Percentiles rank a stretch among this genome's conserved stretches.
phyloP scores from a whole-genome alignment of 2,888 invertebrate species.

The Crioceris asparagi region DNA sequence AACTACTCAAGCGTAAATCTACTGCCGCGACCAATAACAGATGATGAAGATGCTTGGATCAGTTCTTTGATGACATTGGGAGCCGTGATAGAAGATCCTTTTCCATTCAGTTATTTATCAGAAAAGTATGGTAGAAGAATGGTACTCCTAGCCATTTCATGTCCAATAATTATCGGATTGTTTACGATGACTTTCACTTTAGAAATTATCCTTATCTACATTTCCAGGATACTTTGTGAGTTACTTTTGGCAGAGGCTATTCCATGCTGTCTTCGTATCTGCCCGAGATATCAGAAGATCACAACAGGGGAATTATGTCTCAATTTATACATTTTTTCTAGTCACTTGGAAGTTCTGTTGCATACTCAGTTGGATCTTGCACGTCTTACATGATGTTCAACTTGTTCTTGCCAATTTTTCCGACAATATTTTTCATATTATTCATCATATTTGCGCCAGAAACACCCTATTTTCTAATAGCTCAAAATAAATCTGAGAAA shows the following conservation, averaged over 20 bases:
- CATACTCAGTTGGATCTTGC: not conserved
- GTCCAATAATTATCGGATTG: slow-evolving; percentile 19
- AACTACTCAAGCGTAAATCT: slow-evolving; percentile 27
- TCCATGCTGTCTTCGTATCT: not conserved
- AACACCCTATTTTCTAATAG: not conserved
- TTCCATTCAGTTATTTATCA: slow-evolving; percentile 53
- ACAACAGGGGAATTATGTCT: not conserved
- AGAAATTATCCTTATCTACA: slow-evolving; percentile 24
- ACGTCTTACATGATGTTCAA: not conserved
- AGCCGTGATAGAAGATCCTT: slow-evolving; percentile 49
- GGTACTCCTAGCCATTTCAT: slow-evolving; percentile 45
- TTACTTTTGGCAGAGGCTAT: slow-evolving; percentile 43
- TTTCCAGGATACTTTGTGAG: slow-evolving; percentile 39
- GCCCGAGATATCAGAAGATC: not conserved
- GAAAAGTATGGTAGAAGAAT: slow-evolving; percentile 56
- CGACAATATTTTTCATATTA: not conserved
- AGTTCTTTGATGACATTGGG: slow-evolving; percentile 40
- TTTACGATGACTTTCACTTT: slow-evolving; percentile 18
- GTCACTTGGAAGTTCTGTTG: not conserved
- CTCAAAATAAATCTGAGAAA: not conserved
- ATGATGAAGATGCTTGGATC: slow-evolving; percentile 41
- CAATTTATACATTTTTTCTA: not conserved
- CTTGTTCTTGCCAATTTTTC: not conserved
- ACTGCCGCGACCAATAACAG: slow-evolving; percentile 27
- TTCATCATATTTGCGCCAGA: not conserved